A percentile compares a stretch with the other conserved stretches of the same genome.
Conservation (phyloP, 1,140 invertebrate genomes). For the Pseudobourletiella spinata region DNA sequence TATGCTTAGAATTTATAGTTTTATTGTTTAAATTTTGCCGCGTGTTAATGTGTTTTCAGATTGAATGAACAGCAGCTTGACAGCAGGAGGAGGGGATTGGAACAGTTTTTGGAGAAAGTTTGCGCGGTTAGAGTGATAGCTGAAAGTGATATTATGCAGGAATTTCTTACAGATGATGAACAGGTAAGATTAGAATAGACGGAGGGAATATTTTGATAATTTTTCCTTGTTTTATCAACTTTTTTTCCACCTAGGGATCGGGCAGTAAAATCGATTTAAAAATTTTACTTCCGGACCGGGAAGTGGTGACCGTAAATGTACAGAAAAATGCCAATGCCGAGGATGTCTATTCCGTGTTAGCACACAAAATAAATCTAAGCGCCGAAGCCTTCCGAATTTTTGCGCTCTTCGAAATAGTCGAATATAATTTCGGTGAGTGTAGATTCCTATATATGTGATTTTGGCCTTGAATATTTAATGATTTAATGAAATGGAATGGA, state of each 20-base stretch:
- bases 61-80: slow-evolving; percentile 95
- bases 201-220: neutral
- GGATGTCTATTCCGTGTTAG: slow-evolving; percentile 82
- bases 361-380: slow-evolving; percentile 72
- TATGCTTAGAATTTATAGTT: neutral
- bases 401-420: slow-evolving; percentile 96
- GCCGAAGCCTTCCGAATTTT: slow-evolving; percentile 79
- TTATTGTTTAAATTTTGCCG: slow-evolving; percentile 4
- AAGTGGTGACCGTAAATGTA: slow-evolving; percentile 84
- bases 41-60: too few relatives aligned
- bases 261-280: slow-evolving; percentile 87
- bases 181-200: slow-evolving; percentile 42
- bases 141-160: slow-evolving; percentile 93
- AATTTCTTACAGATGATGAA: slow-evolving; percentile 89
- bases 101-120: slow-evolving; percentile 97
- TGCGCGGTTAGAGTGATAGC: slow-evolving; percentile 96
- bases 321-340: slow-evolving; percentile 81
- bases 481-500: too few relatives aligned
- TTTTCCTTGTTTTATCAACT: slow-evolving; percentile 3
- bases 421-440: slow-evolving; percentile 81
- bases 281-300: slow-evolving; percentile 68
- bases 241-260: slow-evolving; percentile 49
- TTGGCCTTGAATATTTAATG: too few relatives aligned
- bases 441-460: slow-evolving; percentile 14
- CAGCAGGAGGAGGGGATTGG: slow-evolving; percentile 79